Evolutionary conservation across 1,140 invertebrate species (phyloP).

Genomic region (Polypedilum pembai): DNA sequence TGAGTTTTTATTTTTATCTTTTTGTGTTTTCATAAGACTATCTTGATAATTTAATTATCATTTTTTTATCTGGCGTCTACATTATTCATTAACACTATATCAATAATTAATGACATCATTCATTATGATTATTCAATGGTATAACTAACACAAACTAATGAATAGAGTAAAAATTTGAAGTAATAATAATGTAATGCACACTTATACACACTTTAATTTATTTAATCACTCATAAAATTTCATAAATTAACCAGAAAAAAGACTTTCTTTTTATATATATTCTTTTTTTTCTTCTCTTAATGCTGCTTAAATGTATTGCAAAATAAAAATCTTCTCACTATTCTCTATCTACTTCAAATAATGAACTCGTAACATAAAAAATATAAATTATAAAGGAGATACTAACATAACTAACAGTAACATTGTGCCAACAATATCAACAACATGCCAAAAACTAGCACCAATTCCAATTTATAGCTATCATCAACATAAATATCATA

Average conservation of each 20-base stretch:
- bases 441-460: background rate
- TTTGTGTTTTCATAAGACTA: background rate
- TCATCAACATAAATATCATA: slow-evolving; percentile 24
- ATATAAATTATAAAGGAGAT: slow-evolving; percentile 1
- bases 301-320: background rate
- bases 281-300: background rate
- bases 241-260: slow-evolving; percentile 1
- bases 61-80: background rate
- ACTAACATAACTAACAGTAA: slow-evolving; percentile 7
- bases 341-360: background rate
- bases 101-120: slow-evolving; percentile 19
- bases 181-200: background rate
- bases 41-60: background rate
- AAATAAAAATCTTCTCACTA: background rate
- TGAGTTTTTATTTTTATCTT: background rate
- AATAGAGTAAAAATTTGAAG: background rate
- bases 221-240: background rate
- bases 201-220: background rate
- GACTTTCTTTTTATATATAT: background rate
- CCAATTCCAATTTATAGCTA: background rate
- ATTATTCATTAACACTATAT: slow-evolving; percentile 7
- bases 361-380: background rate
- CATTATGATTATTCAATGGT: background rate
- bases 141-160: background rate
- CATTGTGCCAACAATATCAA: slow-evolving; percentile 11